phyloP scores from a whole-genome alignment of 2,113 vertebrate genomes.

The Campylorhamphus procurvoides region DNA sequence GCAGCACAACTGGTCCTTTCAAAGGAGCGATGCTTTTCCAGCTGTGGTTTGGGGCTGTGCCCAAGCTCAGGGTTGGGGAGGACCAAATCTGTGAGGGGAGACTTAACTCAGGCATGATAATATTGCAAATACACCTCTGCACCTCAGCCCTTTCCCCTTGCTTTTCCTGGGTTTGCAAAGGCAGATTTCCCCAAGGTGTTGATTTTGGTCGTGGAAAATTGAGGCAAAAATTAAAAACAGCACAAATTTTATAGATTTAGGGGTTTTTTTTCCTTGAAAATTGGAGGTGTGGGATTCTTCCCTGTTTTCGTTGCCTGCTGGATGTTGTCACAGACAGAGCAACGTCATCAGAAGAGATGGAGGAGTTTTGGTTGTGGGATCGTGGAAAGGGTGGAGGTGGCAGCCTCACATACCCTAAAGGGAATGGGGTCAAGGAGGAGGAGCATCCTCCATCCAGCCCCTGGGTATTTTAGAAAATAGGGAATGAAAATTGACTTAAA shows the following conservation, averaged over 20 bases:
- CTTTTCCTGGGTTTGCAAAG: neutral
- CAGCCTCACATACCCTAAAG: neutral
- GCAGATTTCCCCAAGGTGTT: neutral
- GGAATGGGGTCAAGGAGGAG: neutral
- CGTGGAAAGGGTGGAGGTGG: neutral
- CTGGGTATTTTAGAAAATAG: neutral
- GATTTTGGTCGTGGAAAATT: neutral
- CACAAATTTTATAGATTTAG: neutral
- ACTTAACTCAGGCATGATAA: neutral
- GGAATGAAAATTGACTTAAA: neutral
- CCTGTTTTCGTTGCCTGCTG: neutral
- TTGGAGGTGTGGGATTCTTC: neutral
- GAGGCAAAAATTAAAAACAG: neutral
- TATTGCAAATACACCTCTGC: neutral
- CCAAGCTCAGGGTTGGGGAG: neutral
- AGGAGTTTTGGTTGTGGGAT: neutral
- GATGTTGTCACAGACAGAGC: neutral
- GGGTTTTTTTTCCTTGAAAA: neutral
- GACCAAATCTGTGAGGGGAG: neutral
- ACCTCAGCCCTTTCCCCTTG: neutral
- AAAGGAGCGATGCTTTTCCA: neutral
- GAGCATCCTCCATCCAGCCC: neutral
- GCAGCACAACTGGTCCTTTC: constrained; percentile 39
- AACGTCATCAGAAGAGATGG: neutral
- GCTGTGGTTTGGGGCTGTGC: constrained; percentile 26